Evolutionary conservation across 2,888 invertebrate species (phyloP), one percentile per base, ranked within the genome.

Genomic region (Yponomeuta sedellus): DNA sequence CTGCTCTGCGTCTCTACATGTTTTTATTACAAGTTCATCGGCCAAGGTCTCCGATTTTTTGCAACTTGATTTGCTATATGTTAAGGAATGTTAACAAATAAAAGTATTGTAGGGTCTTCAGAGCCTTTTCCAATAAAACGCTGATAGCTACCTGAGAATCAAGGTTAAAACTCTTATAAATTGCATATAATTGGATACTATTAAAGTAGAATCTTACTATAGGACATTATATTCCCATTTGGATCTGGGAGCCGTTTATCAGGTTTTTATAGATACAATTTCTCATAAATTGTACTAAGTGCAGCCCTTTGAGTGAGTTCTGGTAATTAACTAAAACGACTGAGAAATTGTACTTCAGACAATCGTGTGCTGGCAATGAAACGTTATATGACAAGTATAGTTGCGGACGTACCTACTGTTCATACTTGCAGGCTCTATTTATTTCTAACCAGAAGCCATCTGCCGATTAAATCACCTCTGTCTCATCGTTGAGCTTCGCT

Each of bases 401-500:
- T 8, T 8, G 0, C 34, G 8, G 34, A 34, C 5, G 34, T 34
- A 34, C 4, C 0, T 34, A 34, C 34, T 34, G 2, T 34, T 34
- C 6, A 5, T 8, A 34, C 10, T 6, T 34, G 4, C 8, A 8
- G 34, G 16, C 44, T 52, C 44, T 52, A 52, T 16, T 52, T 52
- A 12, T 52, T 52, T 52, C 44, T 1, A 52, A 16, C 12, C 16
- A 52, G 1, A 12, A 52, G 44, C 12, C 44, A 52, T 52, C 44
- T 16, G 12, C 12, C 12, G 44, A 52, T 84, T 83, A 79, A 86
- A 81, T 82, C 82, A 83, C 74, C 75, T 74, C 75, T 80, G 82
- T 83, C 81, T 86, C 82, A 83, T 84, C 78, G 71, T 71, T 81
- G 81, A 84, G 84, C 83, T 79, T 82, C 82, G 61, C 28, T 57